A percentile compares a stretch with the other conserved stretches of the same genome.
Evolutionary conservation across 2,113 vertebrate species (phyloP).

Genomic region (Corythoichthys haematopterus): DNA sequence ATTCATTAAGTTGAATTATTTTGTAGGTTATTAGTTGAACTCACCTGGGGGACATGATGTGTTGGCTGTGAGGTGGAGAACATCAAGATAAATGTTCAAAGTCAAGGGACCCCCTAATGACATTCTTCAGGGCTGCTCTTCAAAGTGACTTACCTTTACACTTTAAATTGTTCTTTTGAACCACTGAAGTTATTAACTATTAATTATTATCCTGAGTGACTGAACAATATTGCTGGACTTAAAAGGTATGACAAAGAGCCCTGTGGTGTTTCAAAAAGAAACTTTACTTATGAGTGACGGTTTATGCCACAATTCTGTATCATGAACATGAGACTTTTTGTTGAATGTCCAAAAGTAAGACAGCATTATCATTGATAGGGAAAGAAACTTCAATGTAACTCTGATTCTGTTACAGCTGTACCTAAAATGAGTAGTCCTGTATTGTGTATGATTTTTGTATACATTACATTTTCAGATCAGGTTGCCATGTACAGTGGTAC

Average conservation of each 20-base stretch:
- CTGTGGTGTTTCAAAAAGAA: constrained; percentile 10
- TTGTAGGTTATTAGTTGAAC: constrained; percentile 24
- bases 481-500: no score
- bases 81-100: constrained; percentile 23
- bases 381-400: neutral
- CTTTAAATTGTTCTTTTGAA: constrained; percentile 35
- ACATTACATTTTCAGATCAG: neutral
- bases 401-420: no score
- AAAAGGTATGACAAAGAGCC: constrained; percentile 23
- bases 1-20: constrained; percentile 10
- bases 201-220: constrained; percentile 26
- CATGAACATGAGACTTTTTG: neutral
- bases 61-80: constrained; percentile 1
- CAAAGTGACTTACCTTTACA: constrained; percentile 12
- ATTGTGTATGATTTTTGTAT: neutral
- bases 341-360: neutral
- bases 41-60: constrained; percentile 13
- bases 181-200: constrained; percentile 22
- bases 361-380: neutral
- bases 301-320: neutral
- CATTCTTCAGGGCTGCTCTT: constrained; percentile 36
- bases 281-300: constrained; percentile 28
- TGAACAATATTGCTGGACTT: constrained; percentile 13
- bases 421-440: no score
- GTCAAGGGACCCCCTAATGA: constrained; percentile 18